phyloP scores from a whole-genome alignment of 92 coral and sea anemone species.

The Epizoanthus illoricatus region DNA sequence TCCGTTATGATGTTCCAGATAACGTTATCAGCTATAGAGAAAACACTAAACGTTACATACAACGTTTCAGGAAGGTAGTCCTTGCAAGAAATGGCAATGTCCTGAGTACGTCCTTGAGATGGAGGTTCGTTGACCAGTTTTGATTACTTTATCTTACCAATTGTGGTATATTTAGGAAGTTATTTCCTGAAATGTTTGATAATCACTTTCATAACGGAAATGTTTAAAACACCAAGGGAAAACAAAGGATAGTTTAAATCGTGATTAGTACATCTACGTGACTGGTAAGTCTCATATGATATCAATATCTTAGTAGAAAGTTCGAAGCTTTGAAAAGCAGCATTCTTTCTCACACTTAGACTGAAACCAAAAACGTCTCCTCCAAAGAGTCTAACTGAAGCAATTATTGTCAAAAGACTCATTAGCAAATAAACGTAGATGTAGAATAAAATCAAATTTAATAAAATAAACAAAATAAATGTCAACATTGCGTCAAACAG shows the following conservation, averaged over 20 bases:
- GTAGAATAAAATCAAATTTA: too few relatives aligned
- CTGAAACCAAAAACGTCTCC: too few relatives aligned
- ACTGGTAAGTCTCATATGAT: not conserved
- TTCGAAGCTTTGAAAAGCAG: not conserved
- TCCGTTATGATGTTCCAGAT: not conserved
- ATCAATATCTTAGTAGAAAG: not conserved
- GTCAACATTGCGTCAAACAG: too few relatives aligned
- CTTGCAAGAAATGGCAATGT: not conserved
- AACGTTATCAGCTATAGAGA: not conserved
- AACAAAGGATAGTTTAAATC: not conserved
- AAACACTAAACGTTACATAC: not conserved
- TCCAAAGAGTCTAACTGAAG: too few relatives aligned
- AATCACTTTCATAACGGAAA: slow-evolving; percentile 38
- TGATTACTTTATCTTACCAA: too few relatives aligned
- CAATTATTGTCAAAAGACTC: too few relatives aligned
- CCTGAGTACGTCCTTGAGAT: too few relatives aligned
- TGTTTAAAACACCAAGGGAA: slow-evolving; percentile 31
- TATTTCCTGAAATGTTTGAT: slow-evolving; percentile 35
- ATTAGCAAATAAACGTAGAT: too few relatives aligned
- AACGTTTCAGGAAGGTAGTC: not conserved
- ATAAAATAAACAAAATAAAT: too few relatives aligned
- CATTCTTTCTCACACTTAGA: too few relatives aligned
- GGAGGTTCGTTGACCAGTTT: too few relatives aligned
- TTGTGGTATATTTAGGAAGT: not conserved
- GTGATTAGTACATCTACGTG: not conserved